Evolutionary conservation across 1,140 invertebrate species (phyloP), one percentile per base, ranked within the genome.

Genomic region (Drosophila equinoxialis): DNA sequence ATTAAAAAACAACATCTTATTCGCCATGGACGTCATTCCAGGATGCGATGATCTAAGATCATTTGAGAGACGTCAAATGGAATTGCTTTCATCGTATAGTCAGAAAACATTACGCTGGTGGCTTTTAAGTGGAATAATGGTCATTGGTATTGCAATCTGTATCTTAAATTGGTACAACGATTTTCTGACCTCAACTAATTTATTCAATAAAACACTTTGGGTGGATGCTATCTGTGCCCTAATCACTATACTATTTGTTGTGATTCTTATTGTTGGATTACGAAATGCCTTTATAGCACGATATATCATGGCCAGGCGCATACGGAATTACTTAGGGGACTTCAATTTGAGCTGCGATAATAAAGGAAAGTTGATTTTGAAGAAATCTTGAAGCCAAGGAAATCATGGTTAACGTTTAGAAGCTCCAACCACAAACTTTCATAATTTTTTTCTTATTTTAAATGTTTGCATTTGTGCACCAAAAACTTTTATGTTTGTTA

Each of bases 401-500:
- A 26, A 30, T 30, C 30, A 6, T 37, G 8, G 17, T 23, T 11
- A 23, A 39, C 0, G 11, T 39, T 39, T 51, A 51, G 45, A 51
- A 51, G 17, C 0, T 20, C 14, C 8, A 20, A 20, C 14, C 14
- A 7, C 45, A 17, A 23, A 51, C 17, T 51, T 59, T 35, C 33
- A 59, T 37, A 2, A 48, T 58, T 35, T 58, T 20, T 20, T 37
- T 58, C 30, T 37, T 23, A 11, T 55, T 55, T 55, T 26, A 67
- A 68, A 75, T 65, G 68, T 58, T 67, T 72, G 67, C 77, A 69
- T 74, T 65, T 60, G 74, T 70, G 72, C 68, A 68, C 74, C 65
- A 77, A 77, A 71, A 77, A 59, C 67, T 83, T 86, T 86, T 79
- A 79, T 79, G 54, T 71, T 83, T 83, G 70, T 66, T 69, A 81